A percentile compares a stretch with the other conserved stretches of the same genome.
Conservation (phyloP, 1,140 invertebrate species). For the Druon quercuslanigerum region DNA sequence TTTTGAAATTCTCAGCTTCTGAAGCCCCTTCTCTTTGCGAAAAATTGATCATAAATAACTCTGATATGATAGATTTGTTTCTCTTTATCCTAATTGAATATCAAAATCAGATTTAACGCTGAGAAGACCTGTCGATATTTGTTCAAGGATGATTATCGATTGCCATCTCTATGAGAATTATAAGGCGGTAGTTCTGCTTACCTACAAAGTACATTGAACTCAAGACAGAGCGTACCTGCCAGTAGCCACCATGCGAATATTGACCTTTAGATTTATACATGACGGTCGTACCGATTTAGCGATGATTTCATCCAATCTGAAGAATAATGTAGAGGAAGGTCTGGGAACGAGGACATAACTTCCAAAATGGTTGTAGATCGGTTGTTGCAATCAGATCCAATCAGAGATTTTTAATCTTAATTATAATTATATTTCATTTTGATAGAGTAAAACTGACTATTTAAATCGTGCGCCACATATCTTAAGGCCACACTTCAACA, state of each 20-base stretch:
- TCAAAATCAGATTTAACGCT: too few relatives aligned
- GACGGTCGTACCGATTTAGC: constrained; percentile 56
- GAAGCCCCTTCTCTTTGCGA: too few relatives aligned
- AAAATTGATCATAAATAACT: too few relatives aligned
- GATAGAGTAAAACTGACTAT: too few relatives aligned
- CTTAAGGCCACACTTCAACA: constrained; percentile 32
- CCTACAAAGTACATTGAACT: constrained; percentile 60
- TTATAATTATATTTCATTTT: too few relatives aligned
- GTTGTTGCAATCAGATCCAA: constrained; percentile 32
- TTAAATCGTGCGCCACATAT: neutral
- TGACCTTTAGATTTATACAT: constrained; percentile 64
- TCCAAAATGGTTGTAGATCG: constrained; percentile 28
- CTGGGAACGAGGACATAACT: constrained; percentile 45
- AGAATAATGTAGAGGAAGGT: constrained; percentile 31
- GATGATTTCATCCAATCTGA: constrained; percentile 47
- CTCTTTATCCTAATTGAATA: too few relatives aligned
- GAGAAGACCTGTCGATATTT: too few relatives aligned
- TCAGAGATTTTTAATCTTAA: too few relatives aligned
- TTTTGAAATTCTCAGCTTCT: too few relatives aligned
- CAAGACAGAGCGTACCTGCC: constrained; percentile 58
- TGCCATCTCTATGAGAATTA: constrained; percentile 1
- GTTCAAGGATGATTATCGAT: too few relatives aligned
- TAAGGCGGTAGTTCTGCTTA: constrained; percentile 42
- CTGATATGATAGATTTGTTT: too few relatives aligned
- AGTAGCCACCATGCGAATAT: constrained; percentile 56